Conservation (phyloP, 2,797 vertebrate genomes). For the Chelidonichthys spinosus region DNA sequence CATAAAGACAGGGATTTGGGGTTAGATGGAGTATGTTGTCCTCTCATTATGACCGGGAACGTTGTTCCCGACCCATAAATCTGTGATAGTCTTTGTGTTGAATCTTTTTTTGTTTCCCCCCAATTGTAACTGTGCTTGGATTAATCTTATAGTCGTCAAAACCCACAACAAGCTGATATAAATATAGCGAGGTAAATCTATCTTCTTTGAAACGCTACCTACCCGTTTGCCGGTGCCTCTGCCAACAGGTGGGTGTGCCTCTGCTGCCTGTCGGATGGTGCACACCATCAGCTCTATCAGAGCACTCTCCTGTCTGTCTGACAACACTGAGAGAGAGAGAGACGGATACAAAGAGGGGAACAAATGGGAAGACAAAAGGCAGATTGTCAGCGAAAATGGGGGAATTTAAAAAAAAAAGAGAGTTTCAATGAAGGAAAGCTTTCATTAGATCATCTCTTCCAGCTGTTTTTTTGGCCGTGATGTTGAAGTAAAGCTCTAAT, state of each 20-base stretch:
- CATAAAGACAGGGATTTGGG: not conserved
- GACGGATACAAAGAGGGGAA: not conserved
- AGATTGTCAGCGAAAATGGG: conserved; percentile 9
- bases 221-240: conserved; percentile 98
- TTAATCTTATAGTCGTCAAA: not conserved
- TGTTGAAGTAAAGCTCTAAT: not conserved
- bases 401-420: not conserved
- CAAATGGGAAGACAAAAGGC: not conserved
- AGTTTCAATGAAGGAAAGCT: conserved; percentile 29
- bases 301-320: conserved; percentile 96
- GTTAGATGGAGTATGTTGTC: not conserved
- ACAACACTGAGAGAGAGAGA: conserved; percentile 85
- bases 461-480: not conserved
- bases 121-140: not conserved
- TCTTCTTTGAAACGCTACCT: conserved; percentile 53
- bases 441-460: conserved; percentile 35
- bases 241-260: conserved; percentile 98
- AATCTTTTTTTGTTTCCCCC: too few relatives aligned
- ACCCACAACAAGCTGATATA: not conserved
- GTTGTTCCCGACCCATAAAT: not conserved
- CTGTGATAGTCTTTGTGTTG: not conserved
- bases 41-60: not conserved
- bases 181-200: not conserved
- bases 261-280: conserved; percentile 97
- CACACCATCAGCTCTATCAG: conserved; percentile 97